A percentile compares a stretch with the other conserved stretches of the same genome.
These are phyloP conservation scores for Neosilurus mollespiculum DNA, from an alignment of 2,797 vertebrate species.

Conservation along the genomic window DNA sequence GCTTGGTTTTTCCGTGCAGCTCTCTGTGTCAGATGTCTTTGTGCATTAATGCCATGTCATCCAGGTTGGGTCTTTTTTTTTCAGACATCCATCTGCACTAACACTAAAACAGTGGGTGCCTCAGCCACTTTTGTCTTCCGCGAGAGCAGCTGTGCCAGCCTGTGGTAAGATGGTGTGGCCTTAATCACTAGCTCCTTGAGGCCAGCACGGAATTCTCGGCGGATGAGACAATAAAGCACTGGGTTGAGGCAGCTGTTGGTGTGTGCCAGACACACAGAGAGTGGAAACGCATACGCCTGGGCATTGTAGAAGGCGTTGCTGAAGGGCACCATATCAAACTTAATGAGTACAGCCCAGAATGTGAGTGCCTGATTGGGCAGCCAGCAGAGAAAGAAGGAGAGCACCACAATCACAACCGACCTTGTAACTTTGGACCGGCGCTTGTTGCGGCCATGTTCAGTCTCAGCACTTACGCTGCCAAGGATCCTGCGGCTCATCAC, in stretches of 20 bases:
- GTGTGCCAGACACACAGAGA: conserved; percentile 80
- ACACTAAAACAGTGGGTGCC: conserved; percentile 69
- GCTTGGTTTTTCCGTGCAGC: not conserved
- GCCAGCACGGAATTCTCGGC: conserved; percentile 74
- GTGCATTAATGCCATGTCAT: not conserved
- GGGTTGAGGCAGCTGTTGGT: conserved; percentile 84
- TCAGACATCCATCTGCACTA: conserved; percentile 76
- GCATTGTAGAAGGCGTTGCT: conserved; percentile 79
- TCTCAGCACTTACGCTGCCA: conserved; percentile 60
- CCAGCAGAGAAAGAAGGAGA: conserved; percentile 83
- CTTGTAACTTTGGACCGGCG: conserved; percentile 77
- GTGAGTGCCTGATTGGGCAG: conserved; percentile 81
- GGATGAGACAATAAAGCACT: conserved; percentile 77
- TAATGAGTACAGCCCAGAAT: conserved; percentile 79
- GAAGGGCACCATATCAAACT: conserved; percentile 79
- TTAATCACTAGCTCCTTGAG: conserved; percentile 76
- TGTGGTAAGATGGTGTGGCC: conserved; percentile 69
- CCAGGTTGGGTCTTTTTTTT: conserved; percentile 10
- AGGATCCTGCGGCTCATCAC: conserved; percentile 69
- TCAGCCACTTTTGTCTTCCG: conserved; percentile 75
- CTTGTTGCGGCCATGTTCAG: conserved; percentile 63
- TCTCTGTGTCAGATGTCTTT: no score
- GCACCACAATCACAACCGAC: conserved; percentile 76
- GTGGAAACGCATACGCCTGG: conserved; percentile 77
- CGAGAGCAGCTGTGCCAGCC: conserved; percentile 66